These are phyloP conservation scores for Potamilus streckersoni DNA, from an alignment of 1,140 invertebrate species.

Conservation along the genomic window DNA sequence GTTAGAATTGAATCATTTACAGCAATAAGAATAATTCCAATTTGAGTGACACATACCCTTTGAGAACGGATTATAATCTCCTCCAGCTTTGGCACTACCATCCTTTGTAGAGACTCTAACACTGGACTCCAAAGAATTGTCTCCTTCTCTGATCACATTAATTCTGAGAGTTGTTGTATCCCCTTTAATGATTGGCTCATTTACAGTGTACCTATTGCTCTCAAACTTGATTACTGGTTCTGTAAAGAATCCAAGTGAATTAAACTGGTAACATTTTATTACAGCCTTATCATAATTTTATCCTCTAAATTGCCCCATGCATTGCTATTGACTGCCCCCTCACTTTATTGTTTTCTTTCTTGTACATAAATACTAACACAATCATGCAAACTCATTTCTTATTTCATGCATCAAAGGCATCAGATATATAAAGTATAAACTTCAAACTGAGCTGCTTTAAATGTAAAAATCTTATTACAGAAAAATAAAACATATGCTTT, in stretches of 20 bases:
- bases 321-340: too few species aligned
- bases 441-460: too few species aligned
- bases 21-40: too few species aligned
- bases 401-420: too few species aligned
- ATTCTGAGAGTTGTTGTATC: conserved; percentile 57
- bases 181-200: conserved; percentile 63
- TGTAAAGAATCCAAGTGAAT: conserved; percentile 34
- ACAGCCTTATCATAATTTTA: background rate
- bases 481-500: too few species aligned
- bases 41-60: conserved; percentile 51
- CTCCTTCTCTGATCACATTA: conserved; percentile 65
- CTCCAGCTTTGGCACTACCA: conserved; percentile 66
- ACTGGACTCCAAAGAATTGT: conserved; percentile 62
- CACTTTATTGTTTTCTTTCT: too few species aligned
- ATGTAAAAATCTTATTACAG: too few species aligned
- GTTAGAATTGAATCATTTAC: too few species aligned
- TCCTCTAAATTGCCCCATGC: too few species aligned
- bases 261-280: background rate
- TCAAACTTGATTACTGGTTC: conserved; percentile 64
- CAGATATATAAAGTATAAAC: too few species aligned
- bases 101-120: conserved; percentile 68
- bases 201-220: conserved; percentile 56
- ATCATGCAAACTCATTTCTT: too few species aligned
- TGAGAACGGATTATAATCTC: conserved; percentile 67
- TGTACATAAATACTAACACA: too few species aligned